phyloP scores from a whole-genome alignment of 2,888 invertebrate species.

The Heliconius erato region DNA sequence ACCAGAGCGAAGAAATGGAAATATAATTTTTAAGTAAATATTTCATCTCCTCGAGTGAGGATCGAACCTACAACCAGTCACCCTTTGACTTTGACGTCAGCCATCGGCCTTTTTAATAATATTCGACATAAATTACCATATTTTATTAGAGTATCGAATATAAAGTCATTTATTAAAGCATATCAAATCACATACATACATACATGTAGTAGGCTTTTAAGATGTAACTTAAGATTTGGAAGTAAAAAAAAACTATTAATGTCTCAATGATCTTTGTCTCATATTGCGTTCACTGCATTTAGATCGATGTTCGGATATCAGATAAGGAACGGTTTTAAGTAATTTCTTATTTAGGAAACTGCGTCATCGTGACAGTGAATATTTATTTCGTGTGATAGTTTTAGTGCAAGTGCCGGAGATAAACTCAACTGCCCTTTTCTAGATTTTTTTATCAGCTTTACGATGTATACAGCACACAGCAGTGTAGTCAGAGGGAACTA shows the following conservation, averaged over 20 bases:
- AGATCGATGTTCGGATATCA: conserved; percentile 75
- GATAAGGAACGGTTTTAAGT: conserved; percentile 75
- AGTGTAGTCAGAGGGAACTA: too few species aligned
- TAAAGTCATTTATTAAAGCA: conserved; percentile 5
- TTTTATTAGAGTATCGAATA: background rate
- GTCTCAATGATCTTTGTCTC: conserved; percentile 67
- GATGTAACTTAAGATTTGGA: conserved; percentile 38
- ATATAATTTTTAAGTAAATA: too few species aligned
- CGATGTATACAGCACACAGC: too few species aligned
- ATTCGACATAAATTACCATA: background rate
- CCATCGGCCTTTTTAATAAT: background rate
- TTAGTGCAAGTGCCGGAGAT: background rate
- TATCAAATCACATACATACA: conserved; percentile 32
- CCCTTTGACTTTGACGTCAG: too few species aligned
- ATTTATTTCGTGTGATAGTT: background rate
- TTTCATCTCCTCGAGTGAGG: too few species aligned
- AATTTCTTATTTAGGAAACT: conserved; percentile 65
- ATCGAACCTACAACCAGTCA: too few species aligned
- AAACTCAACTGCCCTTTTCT: background rate
- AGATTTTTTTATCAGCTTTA: too few species aligned
- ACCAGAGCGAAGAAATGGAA: too few species aligned
- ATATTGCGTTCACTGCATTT: conserved; percentile 71
- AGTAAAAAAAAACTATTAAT: conserved; percentile 60
- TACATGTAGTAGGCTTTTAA: conserved; percentile 34
- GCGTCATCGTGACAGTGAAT: background rate